A percentile compares a stretch with the other conserved stretches of the same genome.
Evolutionary conservation across 2,113 vertebrate species (phyloP).

Genomic region (Larimichthys crocea): DNA sequence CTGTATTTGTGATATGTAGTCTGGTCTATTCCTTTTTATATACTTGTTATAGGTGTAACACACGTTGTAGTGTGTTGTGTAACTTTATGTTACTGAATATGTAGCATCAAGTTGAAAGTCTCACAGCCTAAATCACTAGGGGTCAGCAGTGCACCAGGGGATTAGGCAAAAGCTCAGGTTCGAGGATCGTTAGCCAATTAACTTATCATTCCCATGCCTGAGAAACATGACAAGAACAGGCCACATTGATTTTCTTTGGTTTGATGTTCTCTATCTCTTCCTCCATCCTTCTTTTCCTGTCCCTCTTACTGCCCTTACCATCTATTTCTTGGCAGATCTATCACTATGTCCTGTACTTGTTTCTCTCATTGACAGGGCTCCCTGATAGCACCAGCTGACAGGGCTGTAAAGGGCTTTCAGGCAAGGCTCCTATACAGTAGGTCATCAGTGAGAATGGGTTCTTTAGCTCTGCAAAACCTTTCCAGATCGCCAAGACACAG

Average conservation of each 20-base stretch:
- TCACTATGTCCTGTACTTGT: constrained; percentile 24
- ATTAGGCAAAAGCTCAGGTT: constrained; percentile 66
- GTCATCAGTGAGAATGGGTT: no score
- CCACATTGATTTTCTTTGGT: constrained; percentile 77
- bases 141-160: constrained; percentile 49
- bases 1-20: background rate
- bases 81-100: background rate
- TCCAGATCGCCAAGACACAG: constrained; percentile 6
- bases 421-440: constrained; percentile 5
- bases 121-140: constrained; percentile 30
- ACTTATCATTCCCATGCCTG: constrained; percentile 70
- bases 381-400: constrained; percentile 39
- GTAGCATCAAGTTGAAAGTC: constrained; percentile 45
- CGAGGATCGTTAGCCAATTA: constrained; percentile 79
- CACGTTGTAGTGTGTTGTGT: background rate
- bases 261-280: constrained; percentile 66
- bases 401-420: constrained; percentile 32
- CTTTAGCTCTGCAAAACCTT: constrained; percentile 18
- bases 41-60: background rate
- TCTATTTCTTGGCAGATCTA: constrained; percentile 31
- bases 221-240: constrained; percentile 64
- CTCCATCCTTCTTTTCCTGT: constrained; percentile 31
- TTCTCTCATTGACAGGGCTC: constrained; percentile 34
- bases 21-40: background rate
- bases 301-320: constrained; percentile 21